A percentile compares a stretch with the other conserved stretches of the same genome.
phyloP scores from a whole-genome alignment of 1,140 invertebrate genomes.

The Ceratoteleas bidentatus region DNA sequence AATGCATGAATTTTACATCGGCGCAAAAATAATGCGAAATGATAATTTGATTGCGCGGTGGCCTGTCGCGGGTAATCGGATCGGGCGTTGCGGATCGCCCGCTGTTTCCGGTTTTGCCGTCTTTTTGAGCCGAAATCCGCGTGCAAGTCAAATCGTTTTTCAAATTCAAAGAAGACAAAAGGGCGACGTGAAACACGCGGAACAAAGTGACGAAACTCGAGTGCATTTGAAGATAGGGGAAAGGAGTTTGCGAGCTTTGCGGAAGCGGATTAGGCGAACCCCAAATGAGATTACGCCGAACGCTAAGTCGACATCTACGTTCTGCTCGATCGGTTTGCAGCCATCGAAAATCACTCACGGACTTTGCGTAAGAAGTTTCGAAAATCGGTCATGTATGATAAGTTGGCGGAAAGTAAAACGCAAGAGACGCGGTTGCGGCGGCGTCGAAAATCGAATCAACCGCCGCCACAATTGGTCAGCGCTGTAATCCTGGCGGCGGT shows the following conservation, averaged over 20 bases:
- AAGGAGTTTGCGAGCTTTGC: constrained; percentile 65
- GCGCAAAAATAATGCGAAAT: too few species aligned
- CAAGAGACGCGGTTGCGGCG: too few species aligned
- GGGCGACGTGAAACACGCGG: constrained; percentile 35
- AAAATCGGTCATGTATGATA: constrained; percentile 65
- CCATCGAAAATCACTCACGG: constrained; percentile 65
- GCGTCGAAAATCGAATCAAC: too few species aligned
- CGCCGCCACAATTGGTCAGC: too few species aligned
- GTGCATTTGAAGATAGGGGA: constrained; percentile 55
- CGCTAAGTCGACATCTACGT: constrained; percentile 67
- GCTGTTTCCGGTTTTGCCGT: too few species aligned
- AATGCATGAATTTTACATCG: too few species aligned
- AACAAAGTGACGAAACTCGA: constrained; percentile 64
- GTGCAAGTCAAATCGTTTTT: constrained; percentile 42
- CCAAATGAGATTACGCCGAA: constrained; percentile 68
- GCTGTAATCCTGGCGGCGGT: too few species aligned
- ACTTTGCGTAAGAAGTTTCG: constrained; percentile 63
- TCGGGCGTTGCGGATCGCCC: too few species aligned
- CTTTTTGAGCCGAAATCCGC: constrained; percentile 15
- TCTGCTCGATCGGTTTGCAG: constrained; percentile 66
- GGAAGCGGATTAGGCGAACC: constrained; percentile 68
- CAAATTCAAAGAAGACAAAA: constrained; percentile 49
- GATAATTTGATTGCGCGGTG: too few species aligned
- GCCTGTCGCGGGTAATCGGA: too few species aligned
- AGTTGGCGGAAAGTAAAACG: constrained; percentile 52